Base-by-base conservation (phyloP, 2,797 vertebrate genomes). In the Aeoliscus strigatus region DNA sequence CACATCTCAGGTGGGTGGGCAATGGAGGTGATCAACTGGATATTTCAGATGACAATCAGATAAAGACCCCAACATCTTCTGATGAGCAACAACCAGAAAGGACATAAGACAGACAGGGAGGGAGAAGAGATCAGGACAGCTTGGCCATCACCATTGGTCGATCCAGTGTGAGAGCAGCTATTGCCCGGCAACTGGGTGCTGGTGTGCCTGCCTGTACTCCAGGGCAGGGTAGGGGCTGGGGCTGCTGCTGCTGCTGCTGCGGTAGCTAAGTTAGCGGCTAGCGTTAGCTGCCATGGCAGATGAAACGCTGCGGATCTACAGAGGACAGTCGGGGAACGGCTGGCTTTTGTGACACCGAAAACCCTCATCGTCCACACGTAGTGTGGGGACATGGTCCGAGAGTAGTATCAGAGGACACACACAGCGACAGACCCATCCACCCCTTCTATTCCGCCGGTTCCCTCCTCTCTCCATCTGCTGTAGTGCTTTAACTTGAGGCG, bases 201-300 rank as follows among this genome's bases (percentile, higher is more conserved):
- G 10, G 52, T 40, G 47, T 23, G 45, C 40, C 52, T 55, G 37
- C 48, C 55, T 60, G 35, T 38, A 47, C 62, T 75, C 49, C 54
- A 60, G 59, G 66, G 70, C 60, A 70, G 73, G 77, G 72, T 67
- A 66, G 57, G 79, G 79, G 75, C 74, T 76, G 74, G 63, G 72
- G 67, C 67, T 77, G 60, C 36, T 78, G 75, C 74, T 76, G 74
- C 60, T 70, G 67, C 67, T 77, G 60, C 36, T 78, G 80, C 80
- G 24, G 72, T 67, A 73, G 60, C 76, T 74, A 72, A 43, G 66
- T 60, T 75, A 74, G 35, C 43, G 9, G 50, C 52, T 66, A 66
- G 48, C 48, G 27, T 44, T 78, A 75, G 63, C 71, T 57, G 70
- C 57, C 45, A 53, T 34, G 31, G 54, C 55, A 60, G 59, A 74